Evolutionary conservation across 2,113 vertebrate species (phyloP).

Genomic region (Acanthochromis polyacanthus): DNA sequence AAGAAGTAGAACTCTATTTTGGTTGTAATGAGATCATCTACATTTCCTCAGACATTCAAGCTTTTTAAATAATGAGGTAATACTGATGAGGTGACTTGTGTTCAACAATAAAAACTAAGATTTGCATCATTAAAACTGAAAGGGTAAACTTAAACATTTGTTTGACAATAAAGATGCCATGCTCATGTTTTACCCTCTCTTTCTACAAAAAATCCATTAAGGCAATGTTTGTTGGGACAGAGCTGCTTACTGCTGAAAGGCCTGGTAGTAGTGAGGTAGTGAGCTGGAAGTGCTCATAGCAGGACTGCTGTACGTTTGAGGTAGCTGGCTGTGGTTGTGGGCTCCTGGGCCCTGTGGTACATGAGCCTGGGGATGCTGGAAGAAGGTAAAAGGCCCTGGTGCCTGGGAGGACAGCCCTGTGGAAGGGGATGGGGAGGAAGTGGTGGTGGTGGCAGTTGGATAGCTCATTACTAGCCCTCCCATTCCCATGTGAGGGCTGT

Average conservation of each 20-base stretch:
- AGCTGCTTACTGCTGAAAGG: slow-evolving; percentile 89
- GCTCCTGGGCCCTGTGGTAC: slow-evolving; percentile 69
- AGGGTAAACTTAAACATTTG: slow-evolving; percentile 57
- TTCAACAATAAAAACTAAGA: slow-evolving; percentile 54
- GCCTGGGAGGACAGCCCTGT: slow-evolving; percentile 87
- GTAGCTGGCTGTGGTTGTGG: slow-evolving; percentile 88
- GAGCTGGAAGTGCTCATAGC: slow-evolving; percentile 91
- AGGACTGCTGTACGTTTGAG: slow-evolving; percentile 92
- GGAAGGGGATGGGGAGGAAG: slow-evolving; percentile 75
- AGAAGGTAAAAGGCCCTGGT: slow-evolving; percentile 88
- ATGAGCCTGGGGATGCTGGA: slow-evolving; percentile 77
- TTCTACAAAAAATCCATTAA: slow-evolving; percentile 32
- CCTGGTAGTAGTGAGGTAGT: slow-evolving; percentile 98
- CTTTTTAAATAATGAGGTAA: slow-evolving; percentile 80
- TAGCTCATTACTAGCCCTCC: slow-evolving; percentile 95
- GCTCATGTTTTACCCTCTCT: slow-evolving; percentile 48
- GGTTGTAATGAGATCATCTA: slow-evolving; percentile 62
- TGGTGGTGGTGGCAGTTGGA: slow-evolving; percentile 75
- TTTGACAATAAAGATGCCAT: slow-evolving; percentile 42
- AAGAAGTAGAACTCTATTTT: slow-evolving; percentile 55
- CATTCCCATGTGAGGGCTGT: slow-evolving; percentile 90
- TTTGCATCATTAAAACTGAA: slow-evolving; percentile 56
- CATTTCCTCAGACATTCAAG: slow-evolving; percentile 57
- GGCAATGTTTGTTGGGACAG: slow-evolving; percentile 25
- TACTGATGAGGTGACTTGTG: slow-evolving; percentile 83